phyloP scores from a whole-genome alignment of 2,888 invertebrate species.

The Ashinkailepas kermadecensis region DNA sequence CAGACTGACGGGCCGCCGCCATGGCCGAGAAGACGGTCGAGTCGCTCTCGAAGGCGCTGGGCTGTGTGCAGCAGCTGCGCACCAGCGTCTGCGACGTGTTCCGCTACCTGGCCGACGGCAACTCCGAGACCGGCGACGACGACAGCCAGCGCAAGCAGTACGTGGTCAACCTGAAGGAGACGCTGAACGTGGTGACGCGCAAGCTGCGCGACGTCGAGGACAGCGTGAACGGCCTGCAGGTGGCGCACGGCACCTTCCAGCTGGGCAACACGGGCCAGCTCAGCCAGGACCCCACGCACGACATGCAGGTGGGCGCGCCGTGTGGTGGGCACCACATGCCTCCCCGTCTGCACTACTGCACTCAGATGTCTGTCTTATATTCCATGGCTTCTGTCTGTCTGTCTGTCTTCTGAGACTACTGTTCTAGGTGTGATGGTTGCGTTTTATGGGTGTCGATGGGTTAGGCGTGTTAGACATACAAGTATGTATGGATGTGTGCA shows the following conservation, averaged over 20 bases:
- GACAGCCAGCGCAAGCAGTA: not conserved
- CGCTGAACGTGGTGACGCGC: constrained; percentile 10
- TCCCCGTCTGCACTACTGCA: no score
- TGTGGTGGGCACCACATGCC: no score
- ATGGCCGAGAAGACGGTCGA: not conserved
- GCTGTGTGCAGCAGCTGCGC: not conserved
- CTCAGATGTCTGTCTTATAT: no score
- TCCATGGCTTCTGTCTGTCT: no score
- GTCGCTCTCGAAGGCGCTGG: not conserved
- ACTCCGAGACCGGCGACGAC: not conserved
- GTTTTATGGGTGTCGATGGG: no score
- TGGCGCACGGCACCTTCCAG: constrained; percentile 71
- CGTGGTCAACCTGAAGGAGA: not conserved
- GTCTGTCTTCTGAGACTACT: no score
- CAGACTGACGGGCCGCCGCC: no score
- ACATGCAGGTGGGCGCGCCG: constrained; percentile 44
- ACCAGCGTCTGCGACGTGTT: not conserved
- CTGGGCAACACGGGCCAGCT: constrained; percentile 77
- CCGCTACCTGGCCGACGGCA: not conserved
- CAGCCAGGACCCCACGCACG: constrained; percentile 83
- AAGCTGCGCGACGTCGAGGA: constrained; percentile 60
- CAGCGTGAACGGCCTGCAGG: constrained; percentile 59
- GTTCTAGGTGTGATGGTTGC: no score
- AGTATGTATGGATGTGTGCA: no score
- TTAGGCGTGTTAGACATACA: no score